Conservation (phyloP, 1,140 invertebrate genomes). For the Acarapis woodi region DNA sequence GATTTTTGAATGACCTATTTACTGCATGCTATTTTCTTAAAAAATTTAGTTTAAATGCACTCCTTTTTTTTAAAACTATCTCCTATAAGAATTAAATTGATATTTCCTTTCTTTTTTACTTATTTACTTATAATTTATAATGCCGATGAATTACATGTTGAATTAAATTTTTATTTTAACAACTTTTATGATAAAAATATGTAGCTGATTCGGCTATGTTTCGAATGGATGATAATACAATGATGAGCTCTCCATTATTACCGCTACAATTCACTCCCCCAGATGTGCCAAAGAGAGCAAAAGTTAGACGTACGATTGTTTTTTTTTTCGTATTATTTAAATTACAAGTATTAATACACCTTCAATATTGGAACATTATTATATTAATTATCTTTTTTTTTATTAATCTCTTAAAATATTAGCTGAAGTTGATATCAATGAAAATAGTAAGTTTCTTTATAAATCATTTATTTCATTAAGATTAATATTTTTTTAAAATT, state of each 20-base stretch:
- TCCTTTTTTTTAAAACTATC: too few relatives aligned
- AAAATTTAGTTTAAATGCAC: too few relatives aligned
- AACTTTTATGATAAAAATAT: too few relatives aligned
- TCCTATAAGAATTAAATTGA: not conserved
- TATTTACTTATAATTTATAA: not conserved
- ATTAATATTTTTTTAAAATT: not conserved
- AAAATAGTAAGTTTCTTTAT: slow-evolving; percentile 8
- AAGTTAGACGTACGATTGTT: slow-evolving; percentile 47
- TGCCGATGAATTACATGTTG: not conserved
- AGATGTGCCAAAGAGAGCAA: slow-evolving; percentile 85
- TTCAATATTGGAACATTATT: too few relatives aligned
- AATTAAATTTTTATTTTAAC: not conserved
- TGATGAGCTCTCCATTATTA: too few relatives aligned
- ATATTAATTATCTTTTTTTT: slow-evolving; percentile 1
- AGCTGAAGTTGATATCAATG: slow-evolving; percentile 6
- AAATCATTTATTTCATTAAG: not conserved
- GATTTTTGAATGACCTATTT: too few relatives aligned
- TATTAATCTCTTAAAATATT: slow-evolving; percentile 1
- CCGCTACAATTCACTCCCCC: slow-evolving; percentile 56
- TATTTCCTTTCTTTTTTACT: not conserved
- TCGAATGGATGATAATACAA: too few relatives aligned
- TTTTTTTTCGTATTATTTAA: not conserved
- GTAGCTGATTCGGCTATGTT: too few relatives aligned
- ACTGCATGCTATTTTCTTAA: too few relatives aligned
- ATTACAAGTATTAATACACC: not conserved